Conservation (phyloP, 1,140 invertebrate species). For the Magallana ariakensis region DNA sequence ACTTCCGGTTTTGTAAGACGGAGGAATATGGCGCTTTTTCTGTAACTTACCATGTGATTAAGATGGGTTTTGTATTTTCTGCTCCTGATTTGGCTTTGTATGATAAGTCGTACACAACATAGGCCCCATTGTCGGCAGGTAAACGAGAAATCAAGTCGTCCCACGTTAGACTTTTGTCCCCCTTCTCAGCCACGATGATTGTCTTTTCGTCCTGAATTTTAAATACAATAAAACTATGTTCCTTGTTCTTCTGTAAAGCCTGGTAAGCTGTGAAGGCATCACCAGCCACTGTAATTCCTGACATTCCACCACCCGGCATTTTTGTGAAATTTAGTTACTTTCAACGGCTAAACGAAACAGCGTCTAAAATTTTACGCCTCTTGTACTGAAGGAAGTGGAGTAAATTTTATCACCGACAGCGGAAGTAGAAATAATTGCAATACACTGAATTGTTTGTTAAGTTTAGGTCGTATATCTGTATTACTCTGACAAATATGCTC, state of each 20-base stretch:
- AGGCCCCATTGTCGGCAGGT: not conserved
- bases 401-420: not conserved
- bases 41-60: slow-evolving; percentile 21
- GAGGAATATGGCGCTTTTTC: not conserved
- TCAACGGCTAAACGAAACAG: not conserved
- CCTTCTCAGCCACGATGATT: not conserved
- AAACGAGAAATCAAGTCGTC: not conserved
- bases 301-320: slow-evolving; percentile 34
- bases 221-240: not conserved
- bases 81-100: slow-evolving; percentile 5
- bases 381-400: not conserved
- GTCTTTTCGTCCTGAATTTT: not conserved
- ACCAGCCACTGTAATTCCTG: slow-evolving; percentile 11
- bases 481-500: not conserved
- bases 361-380: not conserved
- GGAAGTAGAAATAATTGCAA: not conserved
- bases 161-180: slow-evolving; percentile 1
- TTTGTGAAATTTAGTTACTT: not conserved
- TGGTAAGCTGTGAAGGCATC: not conserved
- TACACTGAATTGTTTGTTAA: not conserved
- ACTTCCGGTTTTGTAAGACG: not conserved
- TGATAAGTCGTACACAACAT: not conserved
- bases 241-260: not conserved
- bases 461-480: not conserved
- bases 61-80: not conserved